Evolutionary conservation across 2,113 vertebrate species (phyloP), one percentile per base, ranked within the genome.

Genomic region (Crotophaga sulcirostris): DNA sequence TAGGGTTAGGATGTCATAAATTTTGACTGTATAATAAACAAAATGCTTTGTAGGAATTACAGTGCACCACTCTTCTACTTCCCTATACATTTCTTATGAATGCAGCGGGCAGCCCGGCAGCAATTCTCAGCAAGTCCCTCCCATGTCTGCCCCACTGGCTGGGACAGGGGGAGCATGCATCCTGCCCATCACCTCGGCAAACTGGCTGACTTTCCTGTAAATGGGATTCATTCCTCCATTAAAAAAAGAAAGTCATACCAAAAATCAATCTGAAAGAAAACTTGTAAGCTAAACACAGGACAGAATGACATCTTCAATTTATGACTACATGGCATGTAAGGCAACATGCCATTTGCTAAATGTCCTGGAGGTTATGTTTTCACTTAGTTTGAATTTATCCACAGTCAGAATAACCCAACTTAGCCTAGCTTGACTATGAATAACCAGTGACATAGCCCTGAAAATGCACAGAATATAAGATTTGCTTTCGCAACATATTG

Each of bases 61-160:
- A 92, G 25, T 4, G 1, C 42, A 44, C 13, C 20, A 9, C 12
- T 89, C n/a, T 24, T 45, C 59, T 95, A 5, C 26, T 76, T 74
- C 34, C 44, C 13, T 10, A 9, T 12, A 20, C 12, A 7, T 3
- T 2, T 12, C 10, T 88, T 16, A 16, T 0, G 5, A 73, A 69
- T 55, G 59, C 45, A 78, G 44, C 3, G 5, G 34, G 19, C 36
- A 80, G 34, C 19, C 19, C 28, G 52, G 51, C 25, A 78, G 49
- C 58, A 36, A 36, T n/a, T 52, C 52, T 42, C 4, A 4, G 59
- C 47, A 33, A 34, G 18, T 45, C 31, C 14, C 33, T 79, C 58
- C 29, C 0, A 5, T 2, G 12, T 79, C 45, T 87, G 58, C 17
- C 18, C 16, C 8, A 13, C n/a, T 2, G 3, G 13, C 54, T 54